Conservation (phyloP, 2,797 vertebrate genomes). For the Smutsia gigantea region DNA sequence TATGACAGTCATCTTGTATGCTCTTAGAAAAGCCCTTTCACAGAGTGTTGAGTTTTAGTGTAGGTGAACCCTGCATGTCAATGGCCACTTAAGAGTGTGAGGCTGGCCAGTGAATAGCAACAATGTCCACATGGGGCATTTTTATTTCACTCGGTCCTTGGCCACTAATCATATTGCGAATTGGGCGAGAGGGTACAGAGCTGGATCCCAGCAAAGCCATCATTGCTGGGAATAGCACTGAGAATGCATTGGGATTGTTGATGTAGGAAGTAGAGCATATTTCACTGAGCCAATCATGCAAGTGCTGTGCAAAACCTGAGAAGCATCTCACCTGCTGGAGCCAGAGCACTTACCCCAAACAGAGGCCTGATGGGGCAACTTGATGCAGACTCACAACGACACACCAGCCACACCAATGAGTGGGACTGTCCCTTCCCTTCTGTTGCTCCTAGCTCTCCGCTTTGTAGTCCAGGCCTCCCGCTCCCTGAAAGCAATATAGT, state of each 20-base stretch:
- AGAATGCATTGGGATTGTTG: not conserved
- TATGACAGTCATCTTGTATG: rapidly evolving
- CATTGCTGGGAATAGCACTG: not conserved
- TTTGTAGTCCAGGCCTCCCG: not conserved
- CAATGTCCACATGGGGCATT: rapidly evolving
- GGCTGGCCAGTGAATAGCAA: not conserved
- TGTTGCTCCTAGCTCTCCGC: not conserved
- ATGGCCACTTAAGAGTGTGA: not conserved
- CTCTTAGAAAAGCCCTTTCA: not conserved
- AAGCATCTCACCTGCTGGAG: not conserved
- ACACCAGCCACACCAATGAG: not conserved
- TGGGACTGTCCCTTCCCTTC: rapidly evolving
- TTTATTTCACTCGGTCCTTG: not conserved
- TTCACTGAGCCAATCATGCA: not conserved
- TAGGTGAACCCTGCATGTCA: not conserved
- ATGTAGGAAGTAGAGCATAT: not conserved
- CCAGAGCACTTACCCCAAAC: not conserved
- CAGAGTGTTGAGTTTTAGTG: not conserved
- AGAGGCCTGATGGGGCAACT: not conserved
- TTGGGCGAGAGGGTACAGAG: rapidly evolving
- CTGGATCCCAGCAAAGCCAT: not conserved
- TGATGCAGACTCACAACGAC: not conserved
- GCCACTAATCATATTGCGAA: not conserved
- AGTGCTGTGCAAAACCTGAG: not conserved
- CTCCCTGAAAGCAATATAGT: not conserved